Evolutionary conservation across 2,113 vertebrate genomes (phyloP), one percentile per base, ranked within the genome.

Genomic region (Chionomys nivalis): DNA sequence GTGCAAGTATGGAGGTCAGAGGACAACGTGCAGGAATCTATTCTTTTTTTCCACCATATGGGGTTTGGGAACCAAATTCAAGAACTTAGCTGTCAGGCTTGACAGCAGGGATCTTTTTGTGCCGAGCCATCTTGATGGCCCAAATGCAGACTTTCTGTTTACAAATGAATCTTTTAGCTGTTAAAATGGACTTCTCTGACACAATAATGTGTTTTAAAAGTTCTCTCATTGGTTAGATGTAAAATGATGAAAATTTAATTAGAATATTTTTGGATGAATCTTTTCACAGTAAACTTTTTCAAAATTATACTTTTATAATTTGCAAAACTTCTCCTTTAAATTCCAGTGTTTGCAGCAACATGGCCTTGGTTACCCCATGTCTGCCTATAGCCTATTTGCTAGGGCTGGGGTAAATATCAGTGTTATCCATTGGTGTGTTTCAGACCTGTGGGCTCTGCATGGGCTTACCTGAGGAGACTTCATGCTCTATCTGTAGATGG

Each of bases 201-300:
- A 92, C 77, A 63, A 70, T 93, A 94, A 92, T 44, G 10, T 86
- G 21, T 82, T 90, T 95, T 89, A 87, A 81, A 63, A 89, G 33
- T 93, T 77, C 42, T 93, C 90, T 88, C 75, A 78, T 68, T 94
- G 63, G 87, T 94, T 89, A 94, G 95, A 73, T 91, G 52, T 77
- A 94, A 92, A 93, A 36, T 77, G 82, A 81, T 91, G 33, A 88
- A 73, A 93, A 95, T 73, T 79, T 92, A 39, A 88, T 79, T 61
- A 85, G 78, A 77, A n/a, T 85, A 49, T 83, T 89, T 91, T 92
- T 61, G 68, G 78, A 82, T 3, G 63, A 49, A 12, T 89, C 24
- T 42, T 93, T 89, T 91, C 70, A 63, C 42, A 78, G 70, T 82
- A 89, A 75, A 58, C 36, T 58, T 70, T 73, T 42, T 42, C 14